Evolutionary conservation across 2,888 invertebrate genomes (phyloP), one percentile per base, ranked within the genome.

Genomic region (Acanthacorydalis orientalis): DNA sequence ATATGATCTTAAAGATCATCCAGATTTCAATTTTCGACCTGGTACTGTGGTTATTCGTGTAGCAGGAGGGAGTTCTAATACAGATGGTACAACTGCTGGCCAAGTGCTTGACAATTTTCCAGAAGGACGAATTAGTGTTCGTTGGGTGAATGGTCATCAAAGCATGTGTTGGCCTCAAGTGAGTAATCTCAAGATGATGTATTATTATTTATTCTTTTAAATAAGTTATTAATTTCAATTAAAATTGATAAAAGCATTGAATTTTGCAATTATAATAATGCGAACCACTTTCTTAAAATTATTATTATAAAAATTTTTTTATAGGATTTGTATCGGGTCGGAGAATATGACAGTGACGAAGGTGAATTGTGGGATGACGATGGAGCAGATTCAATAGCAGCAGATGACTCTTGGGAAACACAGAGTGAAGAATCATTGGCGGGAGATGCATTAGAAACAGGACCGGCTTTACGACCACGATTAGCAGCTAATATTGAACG

Each of bases 1-100:
- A 4, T 96, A 95, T 64, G 95, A 96, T 65, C 69, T 95, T 46
- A 90, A 89, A 60, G 93, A 93, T 68, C 95, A 95, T 68, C 84
- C 89, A 0, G 91, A 91, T 64, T 93, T 89, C 68, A 86, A 87
- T 60, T 95, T 89, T 67, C 77, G 92, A 54, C 91, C 92, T 8
- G 92, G 92, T 15, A 87, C 88, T 10, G 83, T 89, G 57, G 92
- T 95, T 45, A 87, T 90, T 58, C 70, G 86, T 50, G 83, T 88
- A 45, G 85, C 84, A 41, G 85, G 85, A 68, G 16, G 42, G 10
- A 23, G 11, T 34, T 83, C 83, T 59, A 76, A 78, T 35, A 81
- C 80, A 3, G 78, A 80, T 47, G 79, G 81, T 58, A 83, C 80
- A 52, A 83, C 83, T 15, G 88, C 86, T 42, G 93, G 95, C 46